phyloP scores from a whole-genome alignment of 2,797 vertebrate species.

The Crenichthys baileyi region DNA sequence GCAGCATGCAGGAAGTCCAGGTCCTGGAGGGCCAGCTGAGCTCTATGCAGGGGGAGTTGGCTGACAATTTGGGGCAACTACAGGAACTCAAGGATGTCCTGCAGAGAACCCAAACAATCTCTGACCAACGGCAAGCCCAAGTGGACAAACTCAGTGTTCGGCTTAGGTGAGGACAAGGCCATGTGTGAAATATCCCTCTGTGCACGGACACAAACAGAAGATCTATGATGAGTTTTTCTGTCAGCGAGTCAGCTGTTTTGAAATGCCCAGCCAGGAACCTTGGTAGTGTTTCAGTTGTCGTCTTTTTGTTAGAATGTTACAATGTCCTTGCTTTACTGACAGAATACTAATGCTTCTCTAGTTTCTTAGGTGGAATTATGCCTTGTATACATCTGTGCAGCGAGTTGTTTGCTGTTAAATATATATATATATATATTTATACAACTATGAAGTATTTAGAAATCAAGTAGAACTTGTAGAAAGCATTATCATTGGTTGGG shows the following conservation, averaged over 20 bases:
- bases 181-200: not conserved
- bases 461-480: not conserved
- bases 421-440: too few species aligned
- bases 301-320: too few species aligned
- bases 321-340: too few species aligned
- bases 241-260: not conserved
- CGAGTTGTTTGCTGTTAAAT: too few species aligned
- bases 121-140: conserved; percentile 83
- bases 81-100: conserved; percentile 84
- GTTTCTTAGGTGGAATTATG: too few species aligned
- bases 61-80: conserved; percentile 79
- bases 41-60: conserved; percentile 78
- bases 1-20: conserved; percentile 75
- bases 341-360: too few species aligned
- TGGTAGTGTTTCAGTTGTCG: too few species aligned
- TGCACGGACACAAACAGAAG: not conserved
- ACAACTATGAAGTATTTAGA: not conserved
- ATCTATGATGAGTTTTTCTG: too few species aligned
- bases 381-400: too few species aligned
- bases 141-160: conserved; percentile 84
- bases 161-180: conserved; percentile 84
- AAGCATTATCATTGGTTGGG: not conserved
- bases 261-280: not conserved
- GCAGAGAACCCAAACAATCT: conserved; percentile 82
- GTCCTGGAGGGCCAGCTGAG: conserved; percentile 85